A percentile compares a stretch with the other conserved stretches of the same genome.
phyloP scores from a whole-genome alignment of 2,113 vertebrate species.

The Alethe castanea region DNA sequence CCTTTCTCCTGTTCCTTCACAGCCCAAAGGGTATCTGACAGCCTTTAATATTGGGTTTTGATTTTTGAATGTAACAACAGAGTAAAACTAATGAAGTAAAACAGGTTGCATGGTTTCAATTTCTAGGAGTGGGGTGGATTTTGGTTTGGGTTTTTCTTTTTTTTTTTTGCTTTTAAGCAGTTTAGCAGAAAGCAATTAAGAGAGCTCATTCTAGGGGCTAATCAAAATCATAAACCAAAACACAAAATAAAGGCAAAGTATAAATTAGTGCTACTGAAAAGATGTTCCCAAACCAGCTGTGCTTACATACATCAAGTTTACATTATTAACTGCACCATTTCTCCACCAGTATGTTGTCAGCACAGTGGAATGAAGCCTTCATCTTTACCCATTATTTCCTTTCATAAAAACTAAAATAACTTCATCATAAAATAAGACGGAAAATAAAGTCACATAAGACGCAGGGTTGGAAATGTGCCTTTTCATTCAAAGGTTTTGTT shows the following conservation, averaged over 20 bases:
- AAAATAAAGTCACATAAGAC: background rate
- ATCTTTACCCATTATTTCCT: slow-evolving; percentile 50
- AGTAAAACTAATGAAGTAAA: background rate
- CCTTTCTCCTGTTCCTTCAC: background rate
- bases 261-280: slow-evolving; percentile 52
- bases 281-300: slow-evolving; percentile 35
- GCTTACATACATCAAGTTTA: slow-evolving; percentile 31
- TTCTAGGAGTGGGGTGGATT: background rate
- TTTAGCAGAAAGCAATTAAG: slow-evolving; percentile 52
- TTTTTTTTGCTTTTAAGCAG: slow-evolving; percentile 7
- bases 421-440: background rate
- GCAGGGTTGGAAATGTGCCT: background rate
- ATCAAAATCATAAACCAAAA: slow-evolving; percentile 53
- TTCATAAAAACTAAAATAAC: slow-evolving; percentile 37
- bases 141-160: background rate
- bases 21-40: background rate
- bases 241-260: slow-evolving; percentile 44
- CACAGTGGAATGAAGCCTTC: slow-evolving; percentile 34
- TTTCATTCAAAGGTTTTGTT: background rate
- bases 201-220: slow-evolving; percentile 48
- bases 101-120: background rate
- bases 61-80: background rate
- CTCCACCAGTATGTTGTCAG: slow-evolving; percentile 31
- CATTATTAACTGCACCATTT: slow-evolving; percentile 26
- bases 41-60: background rate